Conservation (phyloP, 2,888 invertebrate species). For the Rhagophthalmus giganteus region DNA sequence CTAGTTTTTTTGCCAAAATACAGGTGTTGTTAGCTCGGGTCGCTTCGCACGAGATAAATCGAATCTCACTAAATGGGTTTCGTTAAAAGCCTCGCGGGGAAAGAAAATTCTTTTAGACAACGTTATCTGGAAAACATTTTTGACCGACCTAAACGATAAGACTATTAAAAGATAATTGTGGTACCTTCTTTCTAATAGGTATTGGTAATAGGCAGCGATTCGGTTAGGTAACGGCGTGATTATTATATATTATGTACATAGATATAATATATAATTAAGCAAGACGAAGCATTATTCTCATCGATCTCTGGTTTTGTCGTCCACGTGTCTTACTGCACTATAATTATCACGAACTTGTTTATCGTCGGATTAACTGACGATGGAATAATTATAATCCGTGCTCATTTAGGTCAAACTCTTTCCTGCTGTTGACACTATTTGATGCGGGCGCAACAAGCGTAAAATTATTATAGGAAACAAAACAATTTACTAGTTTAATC, state of each 20-base stretch:
- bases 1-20: too few relatives aligned
- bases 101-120: background rate
- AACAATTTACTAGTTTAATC: too few relatives aligned
- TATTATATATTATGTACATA: too few relatives aligned
- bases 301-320: too few relatives aligned
- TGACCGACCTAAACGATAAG: too few relatives aligned
- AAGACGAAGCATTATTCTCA: too few relatives aligned
- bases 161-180: too few relatives aligned
- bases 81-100: background rate
- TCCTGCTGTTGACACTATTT: constrained; percentile 2
- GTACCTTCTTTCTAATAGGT: too few relatives aligned
- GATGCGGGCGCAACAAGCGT: background rate
- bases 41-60: background rate
- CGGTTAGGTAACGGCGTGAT: too few relatives aligned
- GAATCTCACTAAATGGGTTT: background rate
- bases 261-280: too few relatives aligned
- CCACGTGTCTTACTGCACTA: background rate
- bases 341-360: constrained; percentile 8
- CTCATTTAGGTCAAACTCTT: constrained; percentile 16
- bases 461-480: background rate
- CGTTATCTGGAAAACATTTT: background rate
- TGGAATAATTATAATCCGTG: constrained; percentile 9
- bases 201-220: too few relatives aligned
- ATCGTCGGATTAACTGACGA: constrained; percentile 3
- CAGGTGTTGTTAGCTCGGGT: background rate